Evolutionary conservation across 53 echinoderm and acorn worm species (phyloP).

Genomic region (Astropecten irregularis): DNA sequence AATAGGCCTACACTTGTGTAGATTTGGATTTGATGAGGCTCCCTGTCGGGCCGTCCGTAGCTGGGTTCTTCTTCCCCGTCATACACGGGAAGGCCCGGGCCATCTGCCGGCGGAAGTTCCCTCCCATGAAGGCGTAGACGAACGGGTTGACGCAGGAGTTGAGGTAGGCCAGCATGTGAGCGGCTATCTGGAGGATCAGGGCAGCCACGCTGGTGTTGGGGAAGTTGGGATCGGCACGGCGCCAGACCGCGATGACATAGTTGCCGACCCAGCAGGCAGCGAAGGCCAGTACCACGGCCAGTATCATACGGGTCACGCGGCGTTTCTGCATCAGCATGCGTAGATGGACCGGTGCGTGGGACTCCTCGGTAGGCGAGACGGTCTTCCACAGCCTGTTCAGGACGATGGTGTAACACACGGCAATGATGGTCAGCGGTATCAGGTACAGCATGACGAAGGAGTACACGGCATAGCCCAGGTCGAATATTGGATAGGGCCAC

Average conservation of each 20-base stretch:
- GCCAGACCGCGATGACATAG: constrained; percentile 67
- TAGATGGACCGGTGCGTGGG: constrained; percentile 62
- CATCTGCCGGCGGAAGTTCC: constrained; percentile 70
- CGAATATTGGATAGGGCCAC: constrained; percentile 65
- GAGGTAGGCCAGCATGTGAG: constrained; percentile 70
- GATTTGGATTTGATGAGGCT: constrained; percentile 50
- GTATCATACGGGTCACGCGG: constrained; percentile 79
- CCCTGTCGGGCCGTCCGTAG: constrained; percentile 49
- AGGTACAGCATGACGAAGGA: constrained; percentile 66
- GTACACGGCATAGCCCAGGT: constrained; percentile 66
- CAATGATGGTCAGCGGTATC: constrained; percentile 71
- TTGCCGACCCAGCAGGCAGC: constrained; percentile 78
- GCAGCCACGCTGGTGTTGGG: constrained; percentile 10
- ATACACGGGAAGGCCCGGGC: constrained; percentile 62
- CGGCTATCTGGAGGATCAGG: constrained; percentile 29
- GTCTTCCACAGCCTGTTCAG: constrained; percentile 69
- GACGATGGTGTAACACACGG: constrained; percentile 77
- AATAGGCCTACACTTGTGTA: constrained; percentile 38
- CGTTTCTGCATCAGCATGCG: constrained; percentile 78
- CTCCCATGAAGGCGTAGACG: constrained; percentile 88
- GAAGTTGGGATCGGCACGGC: constrained; percentile 59
- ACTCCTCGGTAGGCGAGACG: constrained; percentile 68
- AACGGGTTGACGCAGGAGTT: constrained; percentile 88
- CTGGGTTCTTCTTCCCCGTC: constrained; percentile 27
- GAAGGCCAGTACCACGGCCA: constrained; percentile 76